phyloP scores from a whole-genome alignment of 1,140 invertebrate species.

The Anastrepha obliqua region DNA sequence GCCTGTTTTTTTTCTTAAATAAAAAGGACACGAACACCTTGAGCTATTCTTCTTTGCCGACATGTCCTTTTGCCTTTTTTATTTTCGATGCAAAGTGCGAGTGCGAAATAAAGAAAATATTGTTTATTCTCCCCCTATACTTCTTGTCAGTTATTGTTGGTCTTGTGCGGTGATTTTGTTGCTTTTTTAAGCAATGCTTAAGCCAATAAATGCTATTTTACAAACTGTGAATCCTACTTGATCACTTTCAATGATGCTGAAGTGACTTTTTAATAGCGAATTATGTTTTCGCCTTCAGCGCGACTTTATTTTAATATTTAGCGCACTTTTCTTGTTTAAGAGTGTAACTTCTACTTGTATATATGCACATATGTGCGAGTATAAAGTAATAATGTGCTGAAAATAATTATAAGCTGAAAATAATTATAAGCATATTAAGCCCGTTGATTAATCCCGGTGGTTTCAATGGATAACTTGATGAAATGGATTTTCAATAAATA shows the following conservation, averaged over 20 bases:
- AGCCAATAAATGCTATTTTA: slow-evolving; percentile 74
- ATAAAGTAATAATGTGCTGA: no score
- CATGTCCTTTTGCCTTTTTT: slow-evolving; percentile 33
- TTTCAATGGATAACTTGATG: no score
- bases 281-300: background rate
- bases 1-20: background rate
- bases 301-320: slow-evolving; percentile 17
- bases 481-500: no score
- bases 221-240: slow-evolving; percentile 74
- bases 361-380: no score
- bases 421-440: no score
- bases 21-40: slow-evolving; percentile 14
- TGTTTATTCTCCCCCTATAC: background rate
- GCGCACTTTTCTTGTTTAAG: background rate
- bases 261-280: slow-evolving; percentile 41
- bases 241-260: slow-evolving; percentile 72
- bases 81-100: background rate
- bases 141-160: slow-evolving; percentile 38
- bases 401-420: no score
- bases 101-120: background rate
- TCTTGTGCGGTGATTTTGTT: slow-evolving; percentile 51
- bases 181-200: slow-evolving; percentile 60
- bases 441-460: no score
- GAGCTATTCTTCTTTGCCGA: slow-evolving; percentile 12
- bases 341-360: no score